Base-by-base conservation (phyloP, 2,888 invertebrate genomes). In the Sarcophaga variegata region DNA sequence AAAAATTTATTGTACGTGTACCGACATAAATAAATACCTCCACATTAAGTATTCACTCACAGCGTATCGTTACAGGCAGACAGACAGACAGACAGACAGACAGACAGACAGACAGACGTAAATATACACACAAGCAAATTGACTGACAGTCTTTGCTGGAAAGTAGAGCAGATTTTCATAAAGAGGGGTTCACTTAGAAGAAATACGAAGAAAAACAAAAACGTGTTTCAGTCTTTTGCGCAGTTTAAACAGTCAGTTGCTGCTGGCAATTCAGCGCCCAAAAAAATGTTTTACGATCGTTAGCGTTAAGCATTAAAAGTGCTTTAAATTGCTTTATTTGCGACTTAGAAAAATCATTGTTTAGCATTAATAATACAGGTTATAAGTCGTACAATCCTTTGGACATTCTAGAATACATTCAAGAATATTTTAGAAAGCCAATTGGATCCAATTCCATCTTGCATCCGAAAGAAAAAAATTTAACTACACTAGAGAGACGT, bases 111-210 rank as follows among this genome's bases (percentile, higher is more conserved):
- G 6, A 37, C 66, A 17, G 59, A 10, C 66, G 45, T 3, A 37
- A n/a, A 47, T 17, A 20, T 12, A 20, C n/a, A n/a, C 1, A 37
- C 37, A 37, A 37, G 37, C 37, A 37, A 37, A 10, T 37, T 37
- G 37, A 37, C 37, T 54, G n/a, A 22, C n/a, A 5, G n/a, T 37
- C 11, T 59, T 17, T 71, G n/a, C 27, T 37, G 22, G 22, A 69
- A 69, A 69, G 49, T 69, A 69, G 69, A 69, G 47, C 74, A 75
- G 27, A 63, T 69, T 67, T 64, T 20, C 70, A 70, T 79, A 20
- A 75, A 60, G 86, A 83, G 83, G 86, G 86, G 76, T 83, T 80
- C 60, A 47, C 71, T 84, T 62, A 54, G 11, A 27, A 47, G 47
- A 37, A 37, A 37, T 47, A 20, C 2, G 22, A 47, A 49, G 11